Evolutionary conservation across 2,888 invertebrate species (phyloP), one percentile per base, ranked within the genome.

Genomic region (Amblyteles armatorius): DNA sequence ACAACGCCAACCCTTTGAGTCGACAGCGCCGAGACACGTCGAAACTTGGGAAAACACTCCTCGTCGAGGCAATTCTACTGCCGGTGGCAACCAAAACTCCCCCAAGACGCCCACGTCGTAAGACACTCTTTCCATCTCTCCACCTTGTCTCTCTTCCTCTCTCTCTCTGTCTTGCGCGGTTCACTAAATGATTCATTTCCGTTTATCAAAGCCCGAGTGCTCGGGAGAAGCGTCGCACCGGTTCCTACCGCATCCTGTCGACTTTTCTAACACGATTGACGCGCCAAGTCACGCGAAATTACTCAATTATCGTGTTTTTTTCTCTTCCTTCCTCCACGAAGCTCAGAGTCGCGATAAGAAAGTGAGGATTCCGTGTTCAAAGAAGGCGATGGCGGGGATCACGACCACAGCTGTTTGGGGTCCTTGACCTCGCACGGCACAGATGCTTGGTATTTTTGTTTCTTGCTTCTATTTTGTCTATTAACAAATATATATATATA

Each of bases 131-230:
- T 19, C 19, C 52, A 16, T 52, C 52, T 7, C 44, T 44, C 16
- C 44, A 16, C 44, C 44, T 44, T 52, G 19, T 50, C 19, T 69
- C 26, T 26, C 2, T 26, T 3, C 3, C 29, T 29, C 29, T 29
- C 29, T 29, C 22, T 22, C 3, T 29, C 57, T 63, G 44, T 73
- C 44, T 29, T 69, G 73, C 48, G 74, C 55, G 82, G 68, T 60
- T 55, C 78, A 65, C 69, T 74, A 76, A 84, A 84, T 71, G 57
- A 82, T 79, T 84, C 82, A 84, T 84, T 84, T 84, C 84, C 84
- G 82, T 82, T 84, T 82, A 71, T 84, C 84, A 79, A 79, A 74
- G 69, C 48, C 19, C 55, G 71, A 63, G 84, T 57, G 81, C 60
- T 40, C 6, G 13, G 7, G 13, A 44, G 52, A 73, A 52, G 65